Evolutionary conservation across 1,140 invertebrate genomes (phyloP).

Genomic region (Scaptomyza montana): DNA sequence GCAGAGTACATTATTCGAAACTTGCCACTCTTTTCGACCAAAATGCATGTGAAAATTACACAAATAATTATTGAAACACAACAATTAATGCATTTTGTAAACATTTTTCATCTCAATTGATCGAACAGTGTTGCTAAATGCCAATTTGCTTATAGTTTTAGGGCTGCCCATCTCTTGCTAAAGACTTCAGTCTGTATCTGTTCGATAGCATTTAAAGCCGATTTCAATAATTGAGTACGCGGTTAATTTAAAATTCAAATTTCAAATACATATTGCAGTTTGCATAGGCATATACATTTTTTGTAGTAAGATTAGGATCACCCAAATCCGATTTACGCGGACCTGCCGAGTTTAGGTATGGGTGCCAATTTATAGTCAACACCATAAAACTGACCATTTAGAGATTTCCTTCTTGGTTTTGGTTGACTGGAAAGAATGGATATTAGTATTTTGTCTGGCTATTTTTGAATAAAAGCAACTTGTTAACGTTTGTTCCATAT

Average conservation of each 20-base stretch:
- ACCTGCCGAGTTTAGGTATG: constrained; percentile 47
- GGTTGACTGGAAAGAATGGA: constrained; percentile 40
- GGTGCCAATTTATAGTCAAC: constrained; percentile 70
- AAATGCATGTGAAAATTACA: constrained; percentile 51
- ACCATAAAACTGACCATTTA: constrained; percentile 72
- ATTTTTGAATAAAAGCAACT: constrained; percentile 10
- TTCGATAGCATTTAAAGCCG: constrained; percentile 21
- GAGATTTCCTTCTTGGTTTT: constrained; percentile 55
- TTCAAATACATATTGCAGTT: not conserved
- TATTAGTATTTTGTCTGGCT: not conserved
- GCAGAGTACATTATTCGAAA: not conserved
- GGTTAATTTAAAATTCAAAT: not conserved
- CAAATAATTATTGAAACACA: constrained; percentile 58
- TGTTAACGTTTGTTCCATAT: constrained; percentile 14
- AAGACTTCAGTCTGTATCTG: constrained; percentile 29
- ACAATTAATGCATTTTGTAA: constrained; percentile 74
- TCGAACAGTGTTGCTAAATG: constrained; percentile 49
- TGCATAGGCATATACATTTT: not conserved
- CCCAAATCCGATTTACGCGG: constrained; percentile 14
- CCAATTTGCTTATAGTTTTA: not conserved
- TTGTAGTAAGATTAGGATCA: not conserved
- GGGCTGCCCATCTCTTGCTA: constrained; percentile 44
- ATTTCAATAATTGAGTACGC: constrained; percentile 16
- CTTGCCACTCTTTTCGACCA: constrained; percentile 66
- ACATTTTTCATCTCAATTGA: constrained; percentile 75